Conservation (phyloP, 1,140 invertebrate genomes). For the Trigoniulus corallinus region DNA sequence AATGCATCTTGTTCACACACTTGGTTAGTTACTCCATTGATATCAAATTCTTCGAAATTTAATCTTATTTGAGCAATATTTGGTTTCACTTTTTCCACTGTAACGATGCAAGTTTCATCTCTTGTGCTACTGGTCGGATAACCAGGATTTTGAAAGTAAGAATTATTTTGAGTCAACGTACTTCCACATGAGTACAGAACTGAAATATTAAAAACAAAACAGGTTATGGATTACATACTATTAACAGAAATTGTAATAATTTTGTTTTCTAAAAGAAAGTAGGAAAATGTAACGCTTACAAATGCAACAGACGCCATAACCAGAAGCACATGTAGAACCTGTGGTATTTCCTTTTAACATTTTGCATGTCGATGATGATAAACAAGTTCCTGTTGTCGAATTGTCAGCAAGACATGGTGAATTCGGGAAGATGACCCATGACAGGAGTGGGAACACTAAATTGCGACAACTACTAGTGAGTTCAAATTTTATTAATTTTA, state of each 20-base stretch:
- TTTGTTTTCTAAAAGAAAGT: not conserved
- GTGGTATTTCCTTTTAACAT: too few relatives aligned
- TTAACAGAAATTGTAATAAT: too few relatives aligned
- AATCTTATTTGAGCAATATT: conserved; percentile 59
- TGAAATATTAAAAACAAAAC: too few relatives aligned
- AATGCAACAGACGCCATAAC: not conserved
- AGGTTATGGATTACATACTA: too few relatives aligned
- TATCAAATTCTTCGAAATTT: conserved; percentile 48
- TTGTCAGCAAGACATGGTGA: too few relatives aligned
- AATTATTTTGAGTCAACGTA: conserved; percentile 14
- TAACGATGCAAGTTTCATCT: conserved; percentile 46
- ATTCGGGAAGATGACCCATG: too few relatives aligned
- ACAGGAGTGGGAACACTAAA: too few relatives aligned
- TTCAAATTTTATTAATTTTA: too few relatives aligned
- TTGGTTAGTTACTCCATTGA: not conserved
- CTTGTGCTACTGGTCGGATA: conserved; percentile 29
- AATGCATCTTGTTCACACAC: not conserved
- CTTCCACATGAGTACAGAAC: too few relatives aligned
- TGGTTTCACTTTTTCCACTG: conserved; percentile 43
- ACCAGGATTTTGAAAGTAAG: conserved; percentile 19
- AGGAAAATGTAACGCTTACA: not conserved
- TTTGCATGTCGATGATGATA: too few relatives aligned
- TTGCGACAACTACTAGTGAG: too few relatives aligned
- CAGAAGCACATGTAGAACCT: not conserved
- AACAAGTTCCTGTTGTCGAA: too few relatives aligned